These are phyloP conservation scores for Collichthys lucidus DNA, from an alignment of 2,113 vertebrate genomes.

Conservation along the genomic window DNA sequence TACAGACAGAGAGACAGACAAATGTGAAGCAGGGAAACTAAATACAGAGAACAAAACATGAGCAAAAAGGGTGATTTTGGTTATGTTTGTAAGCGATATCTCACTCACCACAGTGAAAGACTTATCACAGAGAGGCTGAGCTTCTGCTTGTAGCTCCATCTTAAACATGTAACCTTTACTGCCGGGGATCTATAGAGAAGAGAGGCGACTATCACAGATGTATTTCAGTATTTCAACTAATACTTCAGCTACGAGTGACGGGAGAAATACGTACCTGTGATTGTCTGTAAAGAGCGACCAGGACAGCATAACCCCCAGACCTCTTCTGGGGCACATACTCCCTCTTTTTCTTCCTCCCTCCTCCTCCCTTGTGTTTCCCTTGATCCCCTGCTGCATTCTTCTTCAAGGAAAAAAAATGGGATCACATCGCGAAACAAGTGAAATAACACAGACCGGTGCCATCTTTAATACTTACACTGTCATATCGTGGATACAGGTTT, in stretches of 20 bases:
- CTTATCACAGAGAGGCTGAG: slow-evolving; percentile 85
- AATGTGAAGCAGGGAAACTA: neutral
- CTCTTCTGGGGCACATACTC: slow-evolving; percentile 86
- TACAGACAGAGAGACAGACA: slow-evolving; percentile 52
- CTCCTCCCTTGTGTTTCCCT: slow-evolving; percentile 50
- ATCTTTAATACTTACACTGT: no score
- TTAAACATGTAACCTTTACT: slow-evolving; percentile 88
- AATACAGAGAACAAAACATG: no score
- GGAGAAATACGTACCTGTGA: slow-evolving; percentile 65
- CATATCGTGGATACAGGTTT: no score
- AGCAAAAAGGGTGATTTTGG: no score
- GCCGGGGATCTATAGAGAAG: slow-evolving; percentile 74
- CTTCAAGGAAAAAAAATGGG: slow-evolving; percentile 7
- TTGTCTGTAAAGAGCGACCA: slow-evolving; percentile 86
- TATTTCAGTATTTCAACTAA: accelerated
- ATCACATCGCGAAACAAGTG: neutral
- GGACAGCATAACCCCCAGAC: slow-evolving; percentile 85
- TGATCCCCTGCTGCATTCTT: slow-evolving; percentile 55
- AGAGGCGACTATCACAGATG: accelerated
- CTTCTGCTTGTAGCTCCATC: slow-evolving; percentile 85
- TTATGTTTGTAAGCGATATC: no score
- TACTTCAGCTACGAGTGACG: neutral
- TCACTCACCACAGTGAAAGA: slow-evolving; percentile 83
- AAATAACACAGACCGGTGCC: neutral
- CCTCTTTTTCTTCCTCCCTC: slow-evolving; percentile 68